Evolutionary conservation across 2,797 vertebrate species (phyloP).

Genomic region (Iguana delicatissima): DNA sequence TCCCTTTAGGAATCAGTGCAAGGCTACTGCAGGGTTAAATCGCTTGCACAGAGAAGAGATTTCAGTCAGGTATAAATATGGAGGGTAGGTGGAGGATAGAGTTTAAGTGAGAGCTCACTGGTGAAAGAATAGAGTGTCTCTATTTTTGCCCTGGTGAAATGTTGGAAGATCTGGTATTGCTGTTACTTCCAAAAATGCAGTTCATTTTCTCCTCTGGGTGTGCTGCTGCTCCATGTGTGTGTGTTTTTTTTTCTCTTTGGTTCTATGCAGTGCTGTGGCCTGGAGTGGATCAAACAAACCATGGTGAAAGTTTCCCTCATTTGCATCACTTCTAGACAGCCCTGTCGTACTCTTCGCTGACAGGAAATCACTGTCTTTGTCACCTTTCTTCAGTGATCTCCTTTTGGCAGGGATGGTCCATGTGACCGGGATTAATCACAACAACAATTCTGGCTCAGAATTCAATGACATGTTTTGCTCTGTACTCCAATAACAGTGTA

Average conservation of each 20-base stretch:
- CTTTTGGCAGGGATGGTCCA: conserved; percentile 85
- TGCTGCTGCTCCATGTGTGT: conserved; percentile 73
- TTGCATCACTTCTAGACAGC: conserved; percentile 88
- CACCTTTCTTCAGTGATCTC: conserved; percentile 86
- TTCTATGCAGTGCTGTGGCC: conserved; percentile 74
- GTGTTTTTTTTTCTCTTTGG: conserved; percentile 53
- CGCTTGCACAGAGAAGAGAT: background rate
- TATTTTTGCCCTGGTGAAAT: background rate
- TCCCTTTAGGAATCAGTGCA: background rate
- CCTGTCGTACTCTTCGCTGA: conserved; percentile 85
- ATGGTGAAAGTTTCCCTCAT: conserved; percentile 86
- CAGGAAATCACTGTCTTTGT: conserved; percentile 89
- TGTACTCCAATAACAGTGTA: conserved; percentile 79
- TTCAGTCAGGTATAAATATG: background rate
- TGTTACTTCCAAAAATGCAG: conserved; percentile 69
- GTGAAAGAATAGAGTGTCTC: background rate
- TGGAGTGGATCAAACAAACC: conserved; percentile 83
- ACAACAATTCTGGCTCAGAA: conserved; percentile 81
- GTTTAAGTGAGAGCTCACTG: background rate
- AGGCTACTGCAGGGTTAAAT: background rate
- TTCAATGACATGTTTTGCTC: conserved; percentile 85
- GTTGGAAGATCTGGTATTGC: background rate
- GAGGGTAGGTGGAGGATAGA: background rate
- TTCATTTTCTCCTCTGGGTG: conserved; percentile 72
- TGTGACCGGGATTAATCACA: conserved; percentile 87